Evolutionary conservation across 2,888 invertebrate species (phyloP).

Genomic region (Diaphora mendica): DNA sequence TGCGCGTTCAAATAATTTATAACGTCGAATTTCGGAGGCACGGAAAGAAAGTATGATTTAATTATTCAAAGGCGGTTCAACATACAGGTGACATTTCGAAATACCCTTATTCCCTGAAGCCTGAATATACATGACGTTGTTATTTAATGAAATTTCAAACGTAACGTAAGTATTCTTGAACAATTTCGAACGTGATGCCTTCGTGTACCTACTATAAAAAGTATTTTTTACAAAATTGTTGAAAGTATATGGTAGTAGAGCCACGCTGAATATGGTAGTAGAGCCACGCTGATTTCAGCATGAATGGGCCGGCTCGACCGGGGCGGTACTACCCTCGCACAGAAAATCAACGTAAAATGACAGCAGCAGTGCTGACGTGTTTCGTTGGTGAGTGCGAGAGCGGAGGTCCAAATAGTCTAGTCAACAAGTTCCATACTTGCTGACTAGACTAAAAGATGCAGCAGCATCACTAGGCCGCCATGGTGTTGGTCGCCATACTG

Average conservation of each 20-base stretch:
- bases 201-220: slow-evolving; percentile 15
- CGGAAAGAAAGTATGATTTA: slow-evolving; percentile 40
- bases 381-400: too few species aligned
- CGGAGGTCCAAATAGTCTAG: too few species aligned
- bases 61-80: slow-evolving; percentile 42
- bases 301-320: too few species aligned
- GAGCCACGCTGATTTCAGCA: too few species aligned
- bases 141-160: slow-evolving; percentile 45
- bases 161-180: slow-evolving; percentile 31
- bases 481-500: too few species aligned
- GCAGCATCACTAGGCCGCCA: too few species aligned
- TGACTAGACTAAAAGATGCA: too few species aligned
- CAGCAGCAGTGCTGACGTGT: too few species aligned
- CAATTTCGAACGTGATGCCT: slow-evolving; percentile 33
- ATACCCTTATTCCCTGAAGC: slow-evolving; percentile 33
- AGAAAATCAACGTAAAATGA: too few species aligned
- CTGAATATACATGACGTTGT: slow-evolving; percentile 40
- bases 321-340: too few species aligned
- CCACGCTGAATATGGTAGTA: too few species aligned
- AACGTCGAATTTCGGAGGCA: slow-evolving; percentile 27
- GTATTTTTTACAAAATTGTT: slow-evolving; percentile 7
- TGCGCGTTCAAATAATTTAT: slow-evolving; percentile 39
- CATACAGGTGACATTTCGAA: slow-evolving; percentile 44
- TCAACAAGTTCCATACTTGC: too few species aligned
- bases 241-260: slow-evolving; percentile 6